Percentiles rank a stretch among this genome's conserved stretches.
Conservation (phyloP, 1,140 invertebrate species). For the Eupeodes corollae region DNA sequence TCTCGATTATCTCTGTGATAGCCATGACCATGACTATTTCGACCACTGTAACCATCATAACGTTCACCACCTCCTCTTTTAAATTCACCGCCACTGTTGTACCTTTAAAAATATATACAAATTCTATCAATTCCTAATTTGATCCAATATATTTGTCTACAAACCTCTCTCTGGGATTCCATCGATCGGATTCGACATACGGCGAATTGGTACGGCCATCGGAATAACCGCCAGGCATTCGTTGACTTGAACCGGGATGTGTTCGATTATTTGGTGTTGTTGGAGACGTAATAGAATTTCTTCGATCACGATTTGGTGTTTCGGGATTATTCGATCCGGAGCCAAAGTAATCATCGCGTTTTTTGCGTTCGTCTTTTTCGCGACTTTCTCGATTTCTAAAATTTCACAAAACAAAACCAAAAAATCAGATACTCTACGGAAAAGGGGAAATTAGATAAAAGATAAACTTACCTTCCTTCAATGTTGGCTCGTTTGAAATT, state of each 20-base stretch:
- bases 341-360: slow-evolving; percentile 21
- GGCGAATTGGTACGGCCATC: not conserved
- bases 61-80: slow-evolving; percentile 31
- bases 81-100: slow-evolving; percentile 19
- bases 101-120: slow-evolving; percentile 11
- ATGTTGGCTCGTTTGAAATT: slow-evolving; percentile 28
- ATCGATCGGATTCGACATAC: slow-evolving; percentile 4
- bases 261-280: slow-evolving; percentile 17
- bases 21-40: slow-evolving; percentile 14
- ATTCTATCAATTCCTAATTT: not conserved
- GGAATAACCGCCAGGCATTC: slow-evolving; percentile 13
- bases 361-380: slow-evolving; percentile 19
- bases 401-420: not conserved
- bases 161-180: slow-evolving; percentile 30
- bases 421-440: not conserved
- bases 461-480: slow-evolving; percentile 8
- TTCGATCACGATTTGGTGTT: slow-evolving; percentile 5
- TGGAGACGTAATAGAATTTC: slow-evolving; percentile 20
- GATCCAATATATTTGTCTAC: not conserved
- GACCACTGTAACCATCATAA: slow-evolving; percentile 23
- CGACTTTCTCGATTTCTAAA: slow-evolving; percentile 14
- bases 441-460: not conserved
- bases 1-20: slow-evolving; percentile 41
- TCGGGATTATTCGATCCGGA: slow-evolving; percentile 17
- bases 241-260: slow-evolving; percentile 8